Conservation (phyloP, 2,797 vertebrate species). For the Mionectes olivaceus region DNA sequence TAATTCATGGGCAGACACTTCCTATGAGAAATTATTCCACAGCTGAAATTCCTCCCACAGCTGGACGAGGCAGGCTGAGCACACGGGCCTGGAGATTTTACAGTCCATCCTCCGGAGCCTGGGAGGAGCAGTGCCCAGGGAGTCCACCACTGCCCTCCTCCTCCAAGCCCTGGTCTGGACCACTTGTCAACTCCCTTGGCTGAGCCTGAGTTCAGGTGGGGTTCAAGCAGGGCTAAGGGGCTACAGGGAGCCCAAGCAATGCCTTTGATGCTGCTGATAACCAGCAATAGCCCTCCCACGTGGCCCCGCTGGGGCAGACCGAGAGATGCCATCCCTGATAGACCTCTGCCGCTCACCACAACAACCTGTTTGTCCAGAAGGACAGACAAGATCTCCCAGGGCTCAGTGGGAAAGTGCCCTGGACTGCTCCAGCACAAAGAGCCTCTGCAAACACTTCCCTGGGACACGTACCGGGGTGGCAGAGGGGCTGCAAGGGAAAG, state of each 20-base stretch:
- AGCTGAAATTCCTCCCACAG: conserved; percentile 18
- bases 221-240: not conserved
- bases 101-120: not conserved
- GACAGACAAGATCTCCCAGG: not conserved
- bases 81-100: not conserved
- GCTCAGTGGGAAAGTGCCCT: not conserved
- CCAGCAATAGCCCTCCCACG: not conserved
- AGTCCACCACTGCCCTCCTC: not conserved
- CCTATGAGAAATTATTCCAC: conserved; percentile 37
- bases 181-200: not conserved
- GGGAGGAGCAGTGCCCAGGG: not conserved
- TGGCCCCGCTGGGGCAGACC: not conserved
- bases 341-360: not conserved
- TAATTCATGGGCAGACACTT: conserved; percentile 44
- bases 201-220: not conserved
- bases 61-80: not conserved
- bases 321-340: not conserved
- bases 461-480: fast-evolving
- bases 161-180: fast-evolving
- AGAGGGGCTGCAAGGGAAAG: not conserved
- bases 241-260: not conserved
- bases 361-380: conserved; percentile 15
- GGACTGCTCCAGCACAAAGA: fast-evolving
- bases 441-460: fast-evolving
- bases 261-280: not conserved